Evolutionary conservation across 2,888 invertebrate species (phyloP).

Genomic region (Dendrolimus pini): DNA sequence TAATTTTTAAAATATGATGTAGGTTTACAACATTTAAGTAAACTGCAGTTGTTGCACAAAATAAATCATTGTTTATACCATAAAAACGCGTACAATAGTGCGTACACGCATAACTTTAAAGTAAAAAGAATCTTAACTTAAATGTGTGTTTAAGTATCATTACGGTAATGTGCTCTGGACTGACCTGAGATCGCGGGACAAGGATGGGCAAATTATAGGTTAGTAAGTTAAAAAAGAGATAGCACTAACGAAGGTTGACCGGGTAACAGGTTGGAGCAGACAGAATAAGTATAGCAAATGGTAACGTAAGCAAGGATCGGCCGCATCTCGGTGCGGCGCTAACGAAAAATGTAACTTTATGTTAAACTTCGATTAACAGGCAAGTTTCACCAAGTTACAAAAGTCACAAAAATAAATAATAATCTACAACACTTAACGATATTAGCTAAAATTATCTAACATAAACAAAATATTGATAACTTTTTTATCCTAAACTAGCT

Average conservation of each 20-base stretch:
- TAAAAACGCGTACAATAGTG: not conserved
- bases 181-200: conserved; percentile 57
- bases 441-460: no score
- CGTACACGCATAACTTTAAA: conserved; percentile 42
- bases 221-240: conserved; percentile 30
- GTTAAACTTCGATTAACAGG: conserved; percentile 18
- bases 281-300: conserved; percentile 64
- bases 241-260: conserved; percentile 54
- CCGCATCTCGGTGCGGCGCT: conserved; percentile 44
- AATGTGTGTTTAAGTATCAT: conserved; percentile 76
- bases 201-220: conserved; percentile 29
- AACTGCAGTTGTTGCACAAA: conserved; percentile 9
- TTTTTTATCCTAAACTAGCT: no score
- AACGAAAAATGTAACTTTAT: conserved; percentile 9
- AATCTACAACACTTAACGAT: no score
- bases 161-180: conserved; percentile 65
- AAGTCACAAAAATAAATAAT: no score
- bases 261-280: conserved; percentile 71
- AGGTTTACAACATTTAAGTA: not conserved
- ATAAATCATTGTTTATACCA: conserved; percentile 17
- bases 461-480: no score
- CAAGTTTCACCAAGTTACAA: not conserved
- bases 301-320: conserved; percentile 52
- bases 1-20: no score
- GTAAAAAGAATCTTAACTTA: conserved; percentile 69